Conservation (phyloP, 2,797 vertebrate species). For the Decapterus maruadsi region DNA sequence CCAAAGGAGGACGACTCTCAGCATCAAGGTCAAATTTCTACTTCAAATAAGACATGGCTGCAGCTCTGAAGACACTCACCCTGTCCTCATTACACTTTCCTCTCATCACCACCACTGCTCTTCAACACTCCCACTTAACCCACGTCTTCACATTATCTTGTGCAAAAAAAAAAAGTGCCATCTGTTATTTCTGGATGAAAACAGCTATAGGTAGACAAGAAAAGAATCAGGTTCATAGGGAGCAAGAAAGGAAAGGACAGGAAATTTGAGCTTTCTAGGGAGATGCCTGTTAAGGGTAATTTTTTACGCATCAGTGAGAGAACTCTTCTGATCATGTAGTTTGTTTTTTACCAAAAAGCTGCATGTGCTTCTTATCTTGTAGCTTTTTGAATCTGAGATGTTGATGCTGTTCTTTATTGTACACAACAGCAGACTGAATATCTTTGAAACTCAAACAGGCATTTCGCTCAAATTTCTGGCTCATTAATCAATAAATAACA, state of each 20-base stretch:
- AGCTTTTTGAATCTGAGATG: not conserved
- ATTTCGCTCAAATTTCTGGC: not conserved
- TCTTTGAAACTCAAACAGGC: not conserved
- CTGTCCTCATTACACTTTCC: not conserved
- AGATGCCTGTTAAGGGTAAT: not conserved
- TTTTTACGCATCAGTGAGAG: not conserved
- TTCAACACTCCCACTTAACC: not conserved
- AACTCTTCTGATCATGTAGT: not conserved
- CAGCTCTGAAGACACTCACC: not conserved
- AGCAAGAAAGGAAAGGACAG: not conserved
- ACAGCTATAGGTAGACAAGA: not conserved
- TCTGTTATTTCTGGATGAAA: not conserved
- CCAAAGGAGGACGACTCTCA: not conserved
- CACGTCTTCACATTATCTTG: not conserved
- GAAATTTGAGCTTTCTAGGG: not conserved
- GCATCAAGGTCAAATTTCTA: slow-evolving; percentile 22
- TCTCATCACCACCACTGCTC: not conserved
- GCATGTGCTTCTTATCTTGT: not conserved
- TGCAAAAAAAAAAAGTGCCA: not conserved
- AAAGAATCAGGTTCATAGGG: not conserved
- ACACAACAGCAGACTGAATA: not conserved
- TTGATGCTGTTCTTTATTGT: not conserved
- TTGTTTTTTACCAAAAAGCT: no score
- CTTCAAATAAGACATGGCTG: not conserved
- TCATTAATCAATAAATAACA: no score